Evolutionary conservation across 2,797 vertebrate species (phyloP), one percentile per base, ranked within the genome.

Genomic region (Schizopygopsis pylzovi): DNA sequence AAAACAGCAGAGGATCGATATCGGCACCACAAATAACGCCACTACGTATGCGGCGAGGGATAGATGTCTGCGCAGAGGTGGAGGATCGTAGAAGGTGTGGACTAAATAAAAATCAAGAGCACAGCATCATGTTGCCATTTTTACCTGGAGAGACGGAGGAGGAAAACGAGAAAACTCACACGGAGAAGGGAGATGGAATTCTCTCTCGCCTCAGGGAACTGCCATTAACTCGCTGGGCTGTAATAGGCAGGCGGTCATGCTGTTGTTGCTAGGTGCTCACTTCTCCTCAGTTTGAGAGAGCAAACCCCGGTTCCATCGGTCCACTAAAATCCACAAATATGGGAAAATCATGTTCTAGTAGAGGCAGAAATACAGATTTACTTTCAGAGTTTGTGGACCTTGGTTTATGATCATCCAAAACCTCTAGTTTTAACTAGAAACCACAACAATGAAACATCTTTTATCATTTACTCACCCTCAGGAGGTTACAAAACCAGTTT

Each of bases 111-210:
- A 43, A 28, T 37, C 73, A 72, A 72, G n/a, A 49, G 39, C 25
- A 56, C 71, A 25, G 70, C 80, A 79, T 88, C 68, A 79, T 20
- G 76, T 83, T 86, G 83, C 81, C 70, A 59, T 88, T 83, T 83
- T 79, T 73, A 83, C 54, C 81, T 72, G 76, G 56, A 76, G 47
- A 54, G 80, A 85, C 4, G 76, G 81, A 80, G 76, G 52, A 75
- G 43, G 75, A 71, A 84, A 68, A 61, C 1, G 37, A 82, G 76
- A 71, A 77, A 79, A 65, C 54, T 65, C 72, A 25, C 20, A 41
- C 16, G 39, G 76, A 86, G 72, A 77, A 75, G 49, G 39, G 84
- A 88, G 87, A 86, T 86, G 81, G 54, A 83, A 75, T 86, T 88
- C 76, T 68, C 84, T 83, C 68, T 83, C 22, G 76, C 87, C 81